Conservation (phyloP, 2,888 invertebrate species). For the Osmoderma eremita region DNA sequence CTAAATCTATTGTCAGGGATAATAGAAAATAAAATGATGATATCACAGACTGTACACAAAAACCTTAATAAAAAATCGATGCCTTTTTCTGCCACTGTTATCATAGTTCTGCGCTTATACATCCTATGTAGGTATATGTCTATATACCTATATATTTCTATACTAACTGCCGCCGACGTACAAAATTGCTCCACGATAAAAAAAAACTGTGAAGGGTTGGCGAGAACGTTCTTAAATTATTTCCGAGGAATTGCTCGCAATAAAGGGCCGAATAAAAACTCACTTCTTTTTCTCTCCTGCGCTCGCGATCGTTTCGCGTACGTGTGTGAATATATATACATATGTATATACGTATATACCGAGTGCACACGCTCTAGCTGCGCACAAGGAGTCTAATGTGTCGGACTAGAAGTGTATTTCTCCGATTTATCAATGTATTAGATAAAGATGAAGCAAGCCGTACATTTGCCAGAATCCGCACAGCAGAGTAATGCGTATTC, state of each 20-base stretch:
- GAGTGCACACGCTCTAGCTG: no score
- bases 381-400: no score
- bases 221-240: conserved; percentile 52
- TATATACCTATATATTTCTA: neutral
- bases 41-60: neutral
- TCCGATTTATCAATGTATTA: no score
- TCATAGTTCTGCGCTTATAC: neutral
- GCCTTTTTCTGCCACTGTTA: conserved; percentile 1
- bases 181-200: conserved; percentile 50
- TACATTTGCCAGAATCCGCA: no score
- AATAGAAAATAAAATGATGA: neutral
- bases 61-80: conserved; percentile 9
- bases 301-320: neutral
- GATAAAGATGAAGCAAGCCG: no score
- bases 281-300: conserved; percentile 16
- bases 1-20: no score
- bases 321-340: neutral
- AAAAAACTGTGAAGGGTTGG: conserved; percentile 49
- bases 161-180: conserved; percentile 25
- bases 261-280: conserved; percentile 46
- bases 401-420: no score
- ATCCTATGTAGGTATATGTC: neutral
- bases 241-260: conserved; percentile 54
- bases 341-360: no score
- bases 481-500: no score